phyloP scores from a whole-genome alignment of 2,888 invertebrate genomes.

The Clepsis dumicolana region DNA sequence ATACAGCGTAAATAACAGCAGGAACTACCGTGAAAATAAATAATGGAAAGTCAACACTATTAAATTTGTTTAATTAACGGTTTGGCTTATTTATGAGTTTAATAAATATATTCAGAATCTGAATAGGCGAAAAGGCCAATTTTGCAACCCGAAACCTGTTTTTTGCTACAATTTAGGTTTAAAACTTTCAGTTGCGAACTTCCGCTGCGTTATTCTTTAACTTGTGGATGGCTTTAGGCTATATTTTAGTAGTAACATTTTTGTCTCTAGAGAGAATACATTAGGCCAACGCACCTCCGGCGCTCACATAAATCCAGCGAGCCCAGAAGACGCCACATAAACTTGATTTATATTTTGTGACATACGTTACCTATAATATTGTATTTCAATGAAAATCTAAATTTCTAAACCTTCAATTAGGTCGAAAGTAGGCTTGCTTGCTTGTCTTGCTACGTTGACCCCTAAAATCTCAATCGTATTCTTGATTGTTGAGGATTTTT shows the following conservation, averaged over 20 bases:
- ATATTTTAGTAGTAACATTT: slow-evolving; percentile 43
- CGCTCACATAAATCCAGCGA: slow-evolving; percentile 76
- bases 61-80: background rate
- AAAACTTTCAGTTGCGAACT: background rate
- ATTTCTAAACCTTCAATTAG: background rate
- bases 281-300: slow-evolving; percentile 64
- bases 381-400: background rate
- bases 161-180: background rate
- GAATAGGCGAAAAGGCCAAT: background rate
- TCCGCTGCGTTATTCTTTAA: slow-evolving; percentile 7
- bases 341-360: slow-evolving; percentile 82
- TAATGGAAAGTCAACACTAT: slow-evolving; percentile 28
- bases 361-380: slow-evolving; percentile 52
- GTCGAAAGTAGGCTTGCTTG: background rate
- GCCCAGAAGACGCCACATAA: slow-evolving; percentile 81
- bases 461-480: too few relatives aligned
- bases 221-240: slow-evolving; percentile 22
- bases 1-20: slow-evolving; percentile 11
- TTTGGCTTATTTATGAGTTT: background rate
- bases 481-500: too few relatives aligned
- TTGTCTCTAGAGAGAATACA: slow-evolving; percentile 40
- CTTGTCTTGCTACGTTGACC: too few relatives aligned
- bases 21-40: slow-evolving; percentile 11
- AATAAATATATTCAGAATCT: background rate
- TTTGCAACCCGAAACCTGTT: background rate